Evolutionary conservation across 92 coral and sea anemone genomes (phyloP), one percentile per base, ranked within the genome.

Genomic region (Palythoa grandiflora): DNA sequence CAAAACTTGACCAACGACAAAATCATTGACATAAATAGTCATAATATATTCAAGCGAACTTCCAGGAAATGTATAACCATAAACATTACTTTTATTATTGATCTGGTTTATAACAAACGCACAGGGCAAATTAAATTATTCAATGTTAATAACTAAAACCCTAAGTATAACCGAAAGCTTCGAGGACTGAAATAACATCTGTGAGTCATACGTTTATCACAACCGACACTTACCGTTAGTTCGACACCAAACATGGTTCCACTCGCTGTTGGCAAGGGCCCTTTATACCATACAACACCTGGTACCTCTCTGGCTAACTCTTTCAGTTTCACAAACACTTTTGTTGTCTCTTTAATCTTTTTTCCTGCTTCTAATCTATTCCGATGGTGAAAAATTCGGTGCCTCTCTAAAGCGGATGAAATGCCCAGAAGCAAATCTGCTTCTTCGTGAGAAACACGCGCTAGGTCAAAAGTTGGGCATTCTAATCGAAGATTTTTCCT

Each of bases 201-300:
- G 14, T 59, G 1, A 20, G 2, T 15, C 5, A 1, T 20, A n/a
- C 4, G 19, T 14, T 59, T 4, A 59, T 68, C 7, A 19, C 13
- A 3, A 35, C n/a, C 39, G 9, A 20, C 9, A 20, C 94, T 87
- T 71, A 92, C 94, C 87, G 83, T 15, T 16, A 94, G 68, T 60
- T 96, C 95, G 2, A 96, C 94, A 11, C 98, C 98, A 89, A 94
- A 96, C 93, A 88, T 88, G 8, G 93, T 96, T 17, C 98, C 98
- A 66, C 2, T 16, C 10, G 15, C 1, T 0, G 88, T 68, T 13
- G 92, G 90, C 55, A 96, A 55, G 6, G 80, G 37, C 10, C 98
- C 98, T 60, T 83, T 94, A 87, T 79, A 93, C 94, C 95, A 75
- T 0, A 94, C 89, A 2, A 92, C 84, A 13, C 98, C 98, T 17